These are phyloP conservation scores for Busseola fusca DNA, from an alignment of 2,888 invertebrate species.

Conservation along the genomic window DNA sequence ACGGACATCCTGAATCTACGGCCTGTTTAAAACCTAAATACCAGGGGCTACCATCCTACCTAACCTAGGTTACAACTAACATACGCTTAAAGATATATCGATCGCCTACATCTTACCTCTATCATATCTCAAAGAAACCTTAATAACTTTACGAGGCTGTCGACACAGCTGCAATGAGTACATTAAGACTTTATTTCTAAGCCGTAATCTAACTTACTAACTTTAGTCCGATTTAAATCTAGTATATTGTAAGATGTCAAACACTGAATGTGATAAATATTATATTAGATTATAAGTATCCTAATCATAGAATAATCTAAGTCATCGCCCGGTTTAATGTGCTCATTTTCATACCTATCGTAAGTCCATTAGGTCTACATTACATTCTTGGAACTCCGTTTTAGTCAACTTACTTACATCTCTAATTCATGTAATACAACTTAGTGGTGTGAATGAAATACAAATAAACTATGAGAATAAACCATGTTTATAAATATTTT, in stretches of 20 bases:
- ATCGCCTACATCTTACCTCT: conserved; percentile 45
- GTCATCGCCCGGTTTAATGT: conserved; percentile 69
- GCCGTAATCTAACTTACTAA: conserved; percentile 25
- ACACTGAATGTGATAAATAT: conserved; percentile 66
- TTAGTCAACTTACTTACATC: conserved; percentile 49
- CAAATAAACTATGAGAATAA: conserved; percentile 47
- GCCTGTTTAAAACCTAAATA: conserved; percentile 62
- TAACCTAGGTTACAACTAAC: conserved; percentile 39
- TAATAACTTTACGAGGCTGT: conserved; percentile 41
- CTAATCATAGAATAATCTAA: conserved; percentile 59
- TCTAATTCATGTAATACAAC: conserved; percentile 55
- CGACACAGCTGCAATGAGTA: conserved; percentile 40
- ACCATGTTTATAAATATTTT: conserved; percentile 38
- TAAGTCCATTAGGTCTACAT: conserved; percentile 39
- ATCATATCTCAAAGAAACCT: conserved; percentile 37
- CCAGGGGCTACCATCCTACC: conserved; percentile 56
- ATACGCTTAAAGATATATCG: conserved; percentile 30
- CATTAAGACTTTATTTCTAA: conserved; percentile 34
- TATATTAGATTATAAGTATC: conserved; percentile 46
- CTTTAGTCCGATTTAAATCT: conserved; percentile 40
- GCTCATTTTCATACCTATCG: conserved; percentile 50
- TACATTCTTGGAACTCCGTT: conserved; percentile 61
- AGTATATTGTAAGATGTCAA: conserved; percentile 59
- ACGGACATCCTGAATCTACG: conserved; percentile 68
- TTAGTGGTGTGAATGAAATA: conserved; percentile 49